Evolutionary conservation across 2,113 vertebrate genomes (phyloP).

Genomic region (Theristicus caerulescens): DNA sequence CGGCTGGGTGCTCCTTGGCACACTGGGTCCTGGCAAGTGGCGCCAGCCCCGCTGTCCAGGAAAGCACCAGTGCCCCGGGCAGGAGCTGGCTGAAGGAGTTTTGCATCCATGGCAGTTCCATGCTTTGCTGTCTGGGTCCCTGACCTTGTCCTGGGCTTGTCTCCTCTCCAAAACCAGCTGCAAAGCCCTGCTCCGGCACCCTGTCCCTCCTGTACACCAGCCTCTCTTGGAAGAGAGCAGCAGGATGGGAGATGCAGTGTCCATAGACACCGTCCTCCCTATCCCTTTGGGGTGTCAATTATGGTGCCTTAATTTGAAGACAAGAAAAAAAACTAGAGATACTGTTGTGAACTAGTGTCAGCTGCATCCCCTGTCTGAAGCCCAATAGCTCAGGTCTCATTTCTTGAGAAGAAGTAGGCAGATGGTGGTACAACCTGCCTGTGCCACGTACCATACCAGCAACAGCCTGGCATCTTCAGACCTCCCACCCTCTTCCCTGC

Average conservation of each 20-base stretch:
- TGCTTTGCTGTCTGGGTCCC: not conserved
- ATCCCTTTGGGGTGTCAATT: not conserved
- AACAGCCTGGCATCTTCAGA: not conserved
- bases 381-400: fast-evolving
- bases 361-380: not conserved
- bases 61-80: not conserved
- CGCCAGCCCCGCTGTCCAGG: fast-evolving
- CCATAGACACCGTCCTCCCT: fast-evolving
- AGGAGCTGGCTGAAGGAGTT: not conserved
- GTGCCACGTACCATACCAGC: fast-evolving
- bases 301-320: not conserved
- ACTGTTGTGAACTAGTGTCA: not conserved
- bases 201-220: fast-evolving
- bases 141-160: not conserved
- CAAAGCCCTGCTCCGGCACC: not conserved
- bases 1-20: fast-evolving
- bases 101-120: not conserved
- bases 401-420: fast-evolving
- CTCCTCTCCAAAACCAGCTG: not conserved
- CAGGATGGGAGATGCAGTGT: not conserved
- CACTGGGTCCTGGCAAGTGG: not conserved
- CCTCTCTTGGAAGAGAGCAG: not conserved
- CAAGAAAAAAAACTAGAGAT: not conserved
- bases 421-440: not conserved
- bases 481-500: not conserved